These are phyloP conservation scores for Solea solea DNA, from an alignment of 2,113 vertebrate species.

Conservation along the genomic window DNA sequence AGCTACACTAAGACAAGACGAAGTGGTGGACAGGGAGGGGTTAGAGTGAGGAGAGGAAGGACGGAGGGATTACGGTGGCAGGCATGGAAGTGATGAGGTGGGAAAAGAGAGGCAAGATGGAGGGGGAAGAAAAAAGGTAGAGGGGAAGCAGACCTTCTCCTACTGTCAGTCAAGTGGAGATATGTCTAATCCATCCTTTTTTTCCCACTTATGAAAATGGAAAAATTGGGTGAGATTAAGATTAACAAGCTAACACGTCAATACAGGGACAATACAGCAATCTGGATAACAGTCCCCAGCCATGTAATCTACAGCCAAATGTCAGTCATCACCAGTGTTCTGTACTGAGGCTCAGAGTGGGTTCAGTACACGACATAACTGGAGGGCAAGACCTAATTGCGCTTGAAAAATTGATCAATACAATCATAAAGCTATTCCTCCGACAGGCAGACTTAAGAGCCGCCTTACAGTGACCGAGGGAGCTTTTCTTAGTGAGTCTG, in stretches of 20 bases:
- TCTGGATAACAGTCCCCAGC: neutral
- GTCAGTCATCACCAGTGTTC: neutral
- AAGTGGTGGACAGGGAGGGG: slow-evolving; percentile 17
- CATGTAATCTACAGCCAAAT: slow-evolving; percentile 14
- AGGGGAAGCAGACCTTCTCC: slow-evolving; percentile 1
- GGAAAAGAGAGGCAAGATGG: slow-evolving; percentile 2
- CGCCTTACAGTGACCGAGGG: neutral
- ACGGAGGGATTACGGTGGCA: slow-evolving; percentile 14
- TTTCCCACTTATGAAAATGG: slow-evolving; percentile 1
- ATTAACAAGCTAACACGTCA: neutral
- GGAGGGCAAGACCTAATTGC: slow-evolving; percentile 48
- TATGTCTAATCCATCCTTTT: neutral
- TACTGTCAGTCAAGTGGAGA: neutral
- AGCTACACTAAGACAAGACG: slow-evolving; percentile 2
- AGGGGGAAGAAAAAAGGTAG: neutral
- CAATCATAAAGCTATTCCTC: slow-evolving; percentile 48
- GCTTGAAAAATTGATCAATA: slow-evolving; percentile 61
- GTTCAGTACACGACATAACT: slow-evolving; percentile 47
- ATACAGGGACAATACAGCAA: neutral
- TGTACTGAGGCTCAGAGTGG: slow-evolving; percentile 45
- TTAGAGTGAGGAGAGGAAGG: slow-evolving; percentile 3
- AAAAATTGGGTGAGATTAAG: slow-evolving; percentile 5
- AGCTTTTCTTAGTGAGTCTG: slow-evolving; percentile 1
- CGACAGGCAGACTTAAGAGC: slow-evolving; percentile 13
- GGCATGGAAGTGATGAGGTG: slow-evolving; percentile 14